Conservation (phyloP, 2,888 invertebrate genomes). For the Rhamphomyia laevipes region DNA sequence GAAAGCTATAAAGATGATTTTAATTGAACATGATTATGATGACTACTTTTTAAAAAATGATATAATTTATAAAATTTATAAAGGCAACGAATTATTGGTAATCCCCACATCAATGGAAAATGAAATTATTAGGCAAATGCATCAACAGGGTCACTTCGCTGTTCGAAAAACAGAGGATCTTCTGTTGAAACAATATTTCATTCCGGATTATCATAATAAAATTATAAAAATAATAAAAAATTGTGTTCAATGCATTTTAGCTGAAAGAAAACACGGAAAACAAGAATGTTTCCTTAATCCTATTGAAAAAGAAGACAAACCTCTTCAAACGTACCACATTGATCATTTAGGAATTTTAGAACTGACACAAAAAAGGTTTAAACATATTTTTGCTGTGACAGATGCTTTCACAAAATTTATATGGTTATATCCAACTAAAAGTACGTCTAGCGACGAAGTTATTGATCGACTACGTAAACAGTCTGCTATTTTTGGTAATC, state of each 20-base stretch:
- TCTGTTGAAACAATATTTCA: constrained; percentile 9
- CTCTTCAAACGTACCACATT: constrained; percentile 10
- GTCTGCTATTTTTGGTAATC: constrained; percentile 7
- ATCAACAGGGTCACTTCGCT: constrained; percentile 12
- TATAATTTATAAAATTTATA: constrained; percentile 7
- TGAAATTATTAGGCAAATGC: constrained; percentile 9
- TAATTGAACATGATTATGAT: constrained; percentile 6
- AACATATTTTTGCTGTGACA: constrained; percentile 9
- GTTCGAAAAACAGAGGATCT: constrained; percentile 10
- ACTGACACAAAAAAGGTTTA: constrained; percentile 7
- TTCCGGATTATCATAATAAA: constrained; percentile 1
- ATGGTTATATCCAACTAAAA: constrained; percentile 2
- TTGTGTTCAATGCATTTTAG: constrained; percentile 13
- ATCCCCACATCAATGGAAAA: constrained; percentile 10
- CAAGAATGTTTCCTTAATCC: constrained; percentile 10
- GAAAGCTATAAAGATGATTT: constrained; percentile 8
- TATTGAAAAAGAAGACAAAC: constrained; percentile 10
- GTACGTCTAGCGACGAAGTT: neutral
- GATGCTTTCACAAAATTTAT: constrained; percentile 8
- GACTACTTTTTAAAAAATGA: constrained; percentile 11
- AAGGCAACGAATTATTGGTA: constrained; percentile 7
- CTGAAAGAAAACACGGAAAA: constrained; percentile 10
- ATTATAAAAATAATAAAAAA: constrained; percentile 8
- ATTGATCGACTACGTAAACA: neutral
- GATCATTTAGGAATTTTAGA: constrained; percentile 7